Percentiles rank a stretch among this genome's conserved stretches.
Conservation (phyloP, 2,888 invertebrate species). For the Thecocarcelia acutangulata region DNA sequence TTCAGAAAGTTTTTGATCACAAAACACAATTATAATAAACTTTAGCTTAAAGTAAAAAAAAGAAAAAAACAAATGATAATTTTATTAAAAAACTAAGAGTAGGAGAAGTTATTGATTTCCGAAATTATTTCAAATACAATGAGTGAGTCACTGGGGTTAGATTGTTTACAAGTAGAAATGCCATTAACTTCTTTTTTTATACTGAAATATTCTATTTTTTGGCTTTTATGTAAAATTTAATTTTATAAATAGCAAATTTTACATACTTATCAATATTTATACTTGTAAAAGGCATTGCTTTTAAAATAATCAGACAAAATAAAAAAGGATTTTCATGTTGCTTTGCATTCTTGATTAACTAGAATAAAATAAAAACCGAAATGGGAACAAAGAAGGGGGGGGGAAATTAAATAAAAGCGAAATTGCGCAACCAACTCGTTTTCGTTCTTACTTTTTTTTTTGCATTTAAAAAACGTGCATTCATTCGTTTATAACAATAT, state of each 20-base stretch:
- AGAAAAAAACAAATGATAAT: not conserved
- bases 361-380: constrained; percentile 29
- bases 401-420: constrained; percentile 21
- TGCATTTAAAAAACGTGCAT: not conserved
- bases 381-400: not conserved
- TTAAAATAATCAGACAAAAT: not conserved
- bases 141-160: no score
- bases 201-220: no score
- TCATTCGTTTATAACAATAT: not conserved
- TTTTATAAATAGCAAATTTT: no score
- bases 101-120: not conserved
- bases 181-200: no score
- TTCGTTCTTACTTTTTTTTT: constrained; percentile 15
- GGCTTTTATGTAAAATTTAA: no score
- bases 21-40: constrained; percentile 55
- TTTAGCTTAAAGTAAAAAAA: constrained; percentile 30
- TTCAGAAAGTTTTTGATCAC: constrained; percentile 58
- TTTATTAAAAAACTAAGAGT: constrained; percentile 3
- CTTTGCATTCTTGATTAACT: constrained; percentile 35
- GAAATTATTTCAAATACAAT: no score
- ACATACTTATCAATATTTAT: no score
- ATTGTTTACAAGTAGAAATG: no score
- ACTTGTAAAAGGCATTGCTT: no score
- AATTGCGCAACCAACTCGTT: constrained; percentile 39
- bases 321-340: constrained; percentile 8